Conservation (phyloP, 2,797 vertebrate species). For the Gambusia yucatana region DNA sequence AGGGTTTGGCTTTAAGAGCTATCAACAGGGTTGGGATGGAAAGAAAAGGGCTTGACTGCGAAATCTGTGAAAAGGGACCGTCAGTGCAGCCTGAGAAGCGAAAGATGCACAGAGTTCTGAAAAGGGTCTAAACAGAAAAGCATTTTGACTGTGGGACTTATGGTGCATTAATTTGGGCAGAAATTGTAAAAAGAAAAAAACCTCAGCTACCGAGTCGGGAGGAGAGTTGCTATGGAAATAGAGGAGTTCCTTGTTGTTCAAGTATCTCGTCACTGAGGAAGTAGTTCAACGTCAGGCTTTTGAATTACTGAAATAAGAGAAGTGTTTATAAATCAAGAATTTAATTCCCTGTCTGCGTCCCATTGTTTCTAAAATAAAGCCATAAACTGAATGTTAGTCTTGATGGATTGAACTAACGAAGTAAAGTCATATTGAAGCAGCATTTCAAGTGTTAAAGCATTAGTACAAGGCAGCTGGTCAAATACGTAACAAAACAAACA, state of each 20-base stretch:
- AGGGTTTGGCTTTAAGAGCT: background rate
- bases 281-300: background rate
- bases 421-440: background rate
- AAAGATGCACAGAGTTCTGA: slow-evolving; percentile 23
- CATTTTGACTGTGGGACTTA: slow-evolving; percentile 8
- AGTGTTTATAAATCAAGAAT: background rate
- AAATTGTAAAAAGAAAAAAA: background rate
- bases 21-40: background rate
- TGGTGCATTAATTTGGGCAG: slow-evolving; percentile 20
- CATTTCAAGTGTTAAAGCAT: background rate
- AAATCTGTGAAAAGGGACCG: slow-evolving; percentile 13
- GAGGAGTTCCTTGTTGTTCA: slow-evolving; percentile 3
- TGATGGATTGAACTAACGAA: background rate
- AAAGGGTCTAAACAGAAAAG: slow-evolving; percentile 19
- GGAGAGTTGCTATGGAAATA: slow-evolving; percentile 5
- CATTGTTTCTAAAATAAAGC: background rate
- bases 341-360: background rate
- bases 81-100: slow-evolving; percentile 5
- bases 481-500: background rate
- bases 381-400: background rate
- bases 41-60: background rate
- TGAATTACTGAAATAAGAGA: background rate
- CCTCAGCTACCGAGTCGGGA: background rate
- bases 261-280: background rate
- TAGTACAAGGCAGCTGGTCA: background rate